Evolutionary conservation across 2,888 invertebrate genomes (phyloP), one percentile per base, ranked within the genome.

Genomic region (Melikaiella ostensackeni): DNA sequence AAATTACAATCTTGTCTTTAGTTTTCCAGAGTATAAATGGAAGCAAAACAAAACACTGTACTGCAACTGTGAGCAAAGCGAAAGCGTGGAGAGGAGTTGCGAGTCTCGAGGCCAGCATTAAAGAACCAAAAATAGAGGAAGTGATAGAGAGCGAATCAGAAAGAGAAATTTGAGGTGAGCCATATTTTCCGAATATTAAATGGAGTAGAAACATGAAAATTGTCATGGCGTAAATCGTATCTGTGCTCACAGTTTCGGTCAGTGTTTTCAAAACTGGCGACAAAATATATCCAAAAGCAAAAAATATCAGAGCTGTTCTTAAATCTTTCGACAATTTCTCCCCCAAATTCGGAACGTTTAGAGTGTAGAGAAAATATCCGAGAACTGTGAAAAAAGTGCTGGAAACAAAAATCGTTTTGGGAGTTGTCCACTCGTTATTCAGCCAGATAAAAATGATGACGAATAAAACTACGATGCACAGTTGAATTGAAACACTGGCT

Each of bases 221-320:
- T 0, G 98, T 95, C 94, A 96, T 97, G 1, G 98, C 97, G 88
- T 98, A 98, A 88, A 99, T 98, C 0, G 99, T 98, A 89, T 99
- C 99, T 0, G 99, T 99, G 88, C 98, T 98, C 2, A 99, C 97
- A 0, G 98, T 98, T 89, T 98, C 97, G 0, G 99, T 99, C 74
- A 99, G 93, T 0, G 98, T 99, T 90, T 98, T 97, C 46, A 98
- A 92, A 24, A 99, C 94, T 0, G 99, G 99, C 0, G 98, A 98
- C 79, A 98, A 93, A 75, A 98, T 93, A 88, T 97, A 98, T 1
- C 98, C 98, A 88, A 98, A 96, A 0, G 96, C 94, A 2, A 98
- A 89, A 87, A 98, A 98, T 11, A 97, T 95, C 50, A 96, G 88
- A 0, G 96, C 94, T 0, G 96, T 98, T 90, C 96, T 95, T 0